Percentiles rank a stretch among this genome's conserved stretches.
Evolutionary conservation across 2,888 invertebrate species (phyloP).

Genomic region (Ophion costatus): DNA sequence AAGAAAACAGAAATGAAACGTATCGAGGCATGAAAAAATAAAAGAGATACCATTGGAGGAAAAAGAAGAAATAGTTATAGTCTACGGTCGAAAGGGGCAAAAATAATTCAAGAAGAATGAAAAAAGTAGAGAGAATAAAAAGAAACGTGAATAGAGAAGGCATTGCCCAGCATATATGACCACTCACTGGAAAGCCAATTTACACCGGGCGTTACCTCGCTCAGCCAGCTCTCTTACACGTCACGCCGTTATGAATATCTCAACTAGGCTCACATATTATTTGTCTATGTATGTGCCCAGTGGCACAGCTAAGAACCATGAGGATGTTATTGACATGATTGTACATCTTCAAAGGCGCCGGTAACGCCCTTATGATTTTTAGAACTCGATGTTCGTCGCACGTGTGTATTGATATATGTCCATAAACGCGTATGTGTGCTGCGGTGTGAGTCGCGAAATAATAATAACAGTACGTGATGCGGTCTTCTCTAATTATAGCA

Average conservation of each 20-base stretch:
- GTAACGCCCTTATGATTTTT: constrained; percentile 19
- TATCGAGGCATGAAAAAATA: constrained; percentile 2
- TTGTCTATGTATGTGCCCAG: constrained; percentile 2
- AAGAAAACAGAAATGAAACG: constrained; percentile 27
- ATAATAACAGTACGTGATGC: constrained; percentile 31
- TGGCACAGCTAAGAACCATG: constrained; percentile 39
- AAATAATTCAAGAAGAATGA: constrained; percentile 39
- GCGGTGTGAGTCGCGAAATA: constrained; percentile 14
- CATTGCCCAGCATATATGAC: constrained; percentile 81
- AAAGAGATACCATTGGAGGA: constrained; percentile 23
- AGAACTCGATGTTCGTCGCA: background rate
- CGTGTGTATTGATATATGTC: background rate
- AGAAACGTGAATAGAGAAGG: constrained; percentile 70
- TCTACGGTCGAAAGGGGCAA: constrained; percentile 18
- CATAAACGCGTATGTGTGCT: constrained; percentile 5
- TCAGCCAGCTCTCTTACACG: constrained; percentile 73
- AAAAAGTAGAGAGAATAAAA: constrained; percentile 39
- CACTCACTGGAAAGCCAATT: constrained; percentile 82
- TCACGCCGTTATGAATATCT: constrained; percentile 73
- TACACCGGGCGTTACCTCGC: constrained; percentile 79
- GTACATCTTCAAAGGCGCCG: constrained; percentile 40
- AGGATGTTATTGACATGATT: constrained; percentile 57
- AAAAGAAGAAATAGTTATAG: constrained; percentile 32
- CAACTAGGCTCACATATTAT: constrained; percentile 60
- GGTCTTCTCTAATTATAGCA: constrained; percentile 54